Conservation (phyloP, 1,140 invertebrate species). For the Microplitis mediator region DNA sequence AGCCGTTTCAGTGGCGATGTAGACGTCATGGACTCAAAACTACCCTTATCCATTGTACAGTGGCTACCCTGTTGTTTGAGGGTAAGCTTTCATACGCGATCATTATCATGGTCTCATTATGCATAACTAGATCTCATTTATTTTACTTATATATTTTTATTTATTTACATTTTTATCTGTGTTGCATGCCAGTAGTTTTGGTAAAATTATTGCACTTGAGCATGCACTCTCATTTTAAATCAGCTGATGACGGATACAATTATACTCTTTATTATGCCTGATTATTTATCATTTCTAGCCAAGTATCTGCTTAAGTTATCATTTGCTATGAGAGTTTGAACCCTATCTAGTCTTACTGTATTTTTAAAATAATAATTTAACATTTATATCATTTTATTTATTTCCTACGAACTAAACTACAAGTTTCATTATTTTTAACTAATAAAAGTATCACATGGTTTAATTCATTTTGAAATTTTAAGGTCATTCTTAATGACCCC, state of each 20-base stretch:
- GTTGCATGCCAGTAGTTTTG: not conserved
- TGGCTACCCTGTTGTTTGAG: conserved; percentile 68
- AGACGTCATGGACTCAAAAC: conserved; percentile 77
- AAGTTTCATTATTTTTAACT: too few species aligned
- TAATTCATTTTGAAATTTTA: too few species aligned
- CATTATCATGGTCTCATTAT: conserved; percentile 14
- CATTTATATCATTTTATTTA: too few species aligned
- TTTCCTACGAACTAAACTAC: too few species aligned
- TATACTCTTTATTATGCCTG: conserved; percentile 45
- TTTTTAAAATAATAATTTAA: too few species aligned
- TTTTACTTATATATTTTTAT: conserved; percentile 6
- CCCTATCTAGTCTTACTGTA: too few species aligned
- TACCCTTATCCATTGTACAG: conserved; percentile 73
- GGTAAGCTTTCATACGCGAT: conserved; percentile 44
- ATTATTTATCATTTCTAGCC: conserved; percentile 33
- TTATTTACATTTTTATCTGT: not conserved
- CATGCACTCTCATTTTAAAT: not conserved
- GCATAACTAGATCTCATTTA: not conserved
- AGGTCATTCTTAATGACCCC: too few species aligned
- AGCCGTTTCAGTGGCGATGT: conserved; percentile 88
- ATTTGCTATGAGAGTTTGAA: too few species aligned
- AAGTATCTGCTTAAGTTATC: not conserved
- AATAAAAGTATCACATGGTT: too few species aligned
- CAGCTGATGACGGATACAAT: conserved; percentile 52
- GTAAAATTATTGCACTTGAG: not conserved